Evolutionary conservation across 2,113 vertebrate species (phyloP).

Genomic region (Hypanus sabinus): DNA sequence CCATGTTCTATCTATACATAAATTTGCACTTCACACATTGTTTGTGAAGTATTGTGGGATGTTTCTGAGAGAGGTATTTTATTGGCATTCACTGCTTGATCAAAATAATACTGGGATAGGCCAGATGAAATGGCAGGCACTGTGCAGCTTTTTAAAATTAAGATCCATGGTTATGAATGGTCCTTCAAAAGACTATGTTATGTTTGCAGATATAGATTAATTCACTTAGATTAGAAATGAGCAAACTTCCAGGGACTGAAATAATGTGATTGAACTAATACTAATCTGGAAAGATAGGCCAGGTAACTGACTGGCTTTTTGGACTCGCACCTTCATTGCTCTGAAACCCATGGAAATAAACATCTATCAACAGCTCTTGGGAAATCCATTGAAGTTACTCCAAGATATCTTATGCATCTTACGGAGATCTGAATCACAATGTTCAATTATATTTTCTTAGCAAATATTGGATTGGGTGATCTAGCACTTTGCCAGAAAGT

Average conservation of each 20-base stretch:
- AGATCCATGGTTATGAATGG: not conserved
- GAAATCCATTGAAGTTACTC: not conserved
- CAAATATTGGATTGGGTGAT: too few species aligned
- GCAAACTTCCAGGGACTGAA: not conserved
- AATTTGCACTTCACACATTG: not conserved
- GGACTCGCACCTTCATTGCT: not conserved
- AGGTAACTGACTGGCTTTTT: not conserved
- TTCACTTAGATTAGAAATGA: not conserved
- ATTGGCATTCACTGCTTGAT: not conserved
- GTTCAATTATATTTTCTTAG: not conserved
- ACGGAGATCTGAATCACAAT: not conserved
- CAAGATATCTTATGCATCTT: not conserved
- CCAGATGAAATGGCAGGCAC: not conserved
- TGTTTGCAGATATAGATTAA: too few species aligned
- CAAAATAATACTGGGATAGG: not conserved
- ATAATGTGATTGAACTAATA: not conserved
- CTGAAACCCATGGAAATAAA: not conserved
- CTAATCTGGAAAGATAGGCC: not conserved
- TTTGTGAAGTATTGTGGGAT: not conserved
- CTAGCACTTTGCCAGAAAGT: too few species aligned
- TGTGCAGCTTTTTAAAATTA: not conserved
- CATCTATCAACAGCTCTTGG: not conserved
- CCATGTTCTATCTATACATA: not conserved
- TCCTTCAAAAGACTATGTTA: not conserved
- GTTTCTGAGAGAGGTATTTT: not conserved